phyloP scores from a whole-genome alignment of 2,888 invertebrate species.

The Dynastes hyllus region DNA sequence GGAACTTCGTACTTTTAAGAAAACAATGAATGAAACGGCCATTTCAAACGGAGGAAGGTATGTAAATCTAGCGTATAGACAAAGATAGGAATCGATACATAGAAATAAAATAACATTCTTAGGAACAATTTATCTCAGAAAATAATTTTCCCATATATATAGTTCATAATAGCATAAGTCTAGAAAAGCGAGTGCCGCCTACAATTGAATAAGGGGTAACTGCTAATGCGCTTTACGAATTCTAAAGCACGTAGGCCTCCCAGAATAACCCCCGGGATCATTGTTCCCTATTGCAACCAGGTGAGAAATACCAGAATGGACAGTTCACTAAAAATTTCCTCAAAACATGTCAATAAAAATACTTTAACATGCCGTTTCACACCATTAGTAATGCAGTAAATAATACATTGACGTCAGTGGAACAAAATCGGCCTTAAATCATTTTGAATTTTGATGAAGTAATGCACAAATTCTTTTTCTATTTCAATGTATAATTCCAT shows the following conservation, averaged over 20 bases:
- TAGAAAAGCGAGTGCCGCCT: constrained; percentile 47
- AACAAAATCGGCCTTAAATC: neutral
- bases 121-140: constrained; percentile 49
- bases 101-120: constrained; percentile 31
- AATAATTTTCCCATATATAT: constrained; percentile 50
- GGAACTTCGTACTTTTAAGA: too few relatives aligned
- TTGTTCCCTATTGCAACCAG: constrained; percentile 43
- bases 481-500: too few relatives aligned
- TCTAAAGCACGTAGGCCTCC: constrained; percentile 57
- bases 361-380: constrained; percentile 32
- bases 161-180: constrained; percentile 47
- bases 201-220: constrained; percentile 48
- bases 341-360: constrained; percentile 45
- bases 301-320: constrained; percentile 48
- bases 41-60: neutral
- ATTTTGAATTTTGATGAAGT: too few relatives aligned
- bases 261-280: constrained; percentile 46
- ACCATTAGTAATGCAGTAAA: constrained; percentile 1
- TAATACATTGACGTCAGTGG: neutral
- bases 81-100: constrained; percentile 8
- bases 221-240: constrained; percentile 53
- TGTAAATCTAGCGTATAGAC: neutral
- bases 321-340: constrained; percentile 42
- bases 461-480: too few relatives aligned
- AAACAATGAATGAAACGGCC: too few relatives aligned